phyloP scores from a whole-genome alignment of 2,113 vertebrate genomes.

The Nasalis larvatus region DNA sequence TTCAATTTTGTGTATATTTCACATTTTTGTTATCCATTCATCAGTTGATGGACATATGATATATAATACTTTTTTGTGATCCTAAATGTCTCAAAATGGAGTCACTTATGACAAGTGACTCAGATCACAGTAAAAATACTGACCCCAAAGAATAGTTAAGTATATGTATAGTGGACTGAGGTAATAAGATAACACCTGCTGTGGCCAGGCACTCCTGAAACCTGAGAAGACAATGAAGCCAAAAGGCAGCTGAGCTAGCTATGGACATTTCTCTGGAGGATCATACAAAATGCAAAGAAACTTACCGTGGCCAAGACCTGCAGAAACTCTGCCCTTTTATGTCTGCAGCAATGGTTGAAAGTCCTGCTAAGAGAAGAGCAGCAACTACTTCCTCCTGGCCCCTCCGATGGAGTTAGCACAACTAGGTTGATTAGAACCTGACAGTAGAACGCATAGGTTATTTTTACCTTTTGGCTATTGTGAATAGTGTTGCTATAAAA shows the following conservation, averaged over 20 bases:
- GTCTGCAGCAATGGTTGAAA: neutral
- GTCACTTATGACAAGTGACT: neutral
- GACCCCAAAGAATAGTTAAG: neutral
- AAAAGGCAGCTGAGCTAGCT: neutral
- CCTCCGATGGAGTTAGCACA: neutral
- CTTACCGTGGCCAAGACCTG: neutral
- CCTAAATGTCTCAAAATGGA: neutral
- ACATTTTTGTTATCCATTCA: neutral
- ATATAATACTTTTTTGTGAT: neutral
- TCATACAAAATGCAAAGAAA: neutral
- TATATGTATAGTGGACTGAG: neutral
- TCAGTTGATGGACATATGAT: neutral
- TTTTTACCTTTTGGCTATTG: neutral
- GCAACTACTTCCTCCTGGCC: neutral
- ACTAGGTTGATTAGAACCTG: neutral
- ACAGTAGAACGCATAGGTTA: neutral
- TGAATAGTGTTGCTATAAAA: neutral
- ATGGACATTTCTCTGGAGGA: neutral
- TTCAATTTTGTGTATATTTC: neutral
- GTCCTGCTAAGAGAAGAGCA: neutral
- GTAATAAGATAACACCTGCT: neutral
- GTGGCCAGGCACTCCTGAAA: neutral
- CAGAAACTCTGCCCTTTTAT: neutral
- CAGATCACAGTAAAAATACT: neutral
- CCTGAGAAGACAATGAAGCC: neutral